Base-by-base conservation (phyloP, 1,140 invertebrate genomes). In the Drosophila guanche region DNA sequence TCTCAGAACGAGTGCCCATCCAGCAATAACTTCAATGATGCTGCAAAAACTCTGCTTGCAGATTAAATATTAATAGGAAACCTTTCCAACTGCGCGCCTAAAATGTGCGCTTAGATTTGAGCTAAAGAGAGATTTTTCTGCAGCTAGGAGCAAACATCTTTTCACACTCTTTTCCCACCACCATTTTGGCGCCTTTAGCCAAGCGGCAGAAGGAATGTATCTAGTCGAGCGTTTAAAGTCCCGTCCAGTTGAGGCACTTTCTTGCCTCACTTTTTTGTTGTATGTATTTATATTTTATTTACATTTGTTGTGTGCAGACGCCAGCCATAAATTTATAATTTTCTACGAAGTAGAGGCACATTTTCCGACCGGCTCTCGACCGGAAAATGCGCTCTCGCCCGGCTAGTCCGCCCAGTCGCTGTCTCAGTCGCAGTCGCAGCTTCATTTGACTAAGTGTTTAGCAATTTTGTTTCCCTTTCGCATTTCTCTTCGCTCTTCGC, bases 241-340 rank as follows among this genome's bases (percentile, higher is more conserved):
- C 46, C 57, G 63, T 53, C 43, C 54, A 42, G 47, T 37, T 52
- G 23, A 25, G 42, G 37, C 23, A 53, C 53, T 43, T 43, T 14
- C 29, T 12, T 47, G 27, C 29, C 27, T 20, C 56, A 56, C 59
- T 63, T 62, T 63, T 37, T 43, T 41, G 33, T 12, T 37, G 33
- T 55, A 20, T 68, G 53, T 67, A 54, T 66, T 68, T 68, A 66
- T 48, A 69, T 69, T 69, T 69, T 68, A 69, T 67, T 69, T 69
- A n/a, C n/a, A n/a, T n/a, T n/a, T n/a, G n/a, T 48, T 68, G 50
- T 69, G 62, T 69, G 74, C 79, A 83, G 62, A 78, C 63, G 51
- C 69, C 69, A 51, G 48, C 65, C 77, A 81, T 88, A 83, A 86
- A 88, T 83, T 88, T 88, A 89, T 88, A 88, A 86, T 88, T 89